phyloP scores from a whole-genome alignment of 2,797 vertebrate genomes.

The Sebastes jordani region DNA sequence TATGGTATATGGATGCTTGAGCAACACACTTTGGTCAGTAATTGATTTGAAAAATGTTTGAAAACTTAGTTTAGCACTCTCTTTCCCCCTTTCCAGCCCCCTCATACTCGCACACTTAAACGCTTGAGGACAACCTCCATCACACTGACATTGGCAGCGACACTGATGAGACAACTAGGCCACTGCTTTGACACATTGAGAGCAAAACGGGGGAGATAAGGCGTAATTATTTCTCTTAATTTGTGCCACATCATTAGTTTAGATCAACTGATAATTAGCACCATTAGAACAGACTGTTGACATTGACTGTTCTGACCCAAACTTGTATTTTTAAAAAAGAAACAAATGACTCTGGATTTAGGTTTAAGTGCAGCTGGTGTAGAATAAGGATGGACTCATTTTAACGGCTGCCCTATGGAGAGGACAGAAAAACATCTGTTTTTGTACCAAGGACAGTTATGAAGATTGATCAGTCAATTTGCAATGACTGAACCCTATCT shows the following conservation, averaged over 20 bases:
- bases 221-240: constrained; percentile 47
- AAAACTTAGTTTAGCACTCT: constrained; percentile 17
- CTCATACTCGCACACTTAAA: neutral
- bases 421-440: constrained; percentile 45
- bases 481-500: constrained; percentile 64
- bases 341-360: constrained; percentile 11
- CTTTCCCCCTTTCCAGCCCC: neutral
- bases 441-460: constrained; percentile 62
- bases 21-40: neutral
- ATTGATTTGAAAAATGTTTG: constrained; percentile 8
- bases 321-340: neutral
- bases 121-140: constrained; percentile 42
- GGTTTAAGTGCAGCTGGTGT: constrained; percentile 33
- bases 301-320: constrained; percentile 46
- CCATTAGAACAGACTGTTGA: constrained; percentile 25
- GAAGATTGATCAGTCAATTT: constrained; percentile 79
- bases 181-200: constrained; percentile 77
- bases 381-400: constrained; percentile 40
- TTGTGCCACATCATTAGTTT: constrained; percentile 55
- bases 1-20: constrained; percentile 24
- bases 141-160: constrained; percentile 38
- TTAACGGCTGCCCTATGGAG: constrained; percentile 32
- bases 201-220: constrained; percentile 26
- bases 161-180: constrained; percentile 62
- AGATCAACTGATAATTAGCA: constrained; percentile 17